A percentile compares a stretch with the other conserved stretches of the same genome.
These are phyloP conservation scores for Tenthredo livida DNA, from an alignment of 2,888 invertebrate genomes.

Conservation along the genomic window DNA sequence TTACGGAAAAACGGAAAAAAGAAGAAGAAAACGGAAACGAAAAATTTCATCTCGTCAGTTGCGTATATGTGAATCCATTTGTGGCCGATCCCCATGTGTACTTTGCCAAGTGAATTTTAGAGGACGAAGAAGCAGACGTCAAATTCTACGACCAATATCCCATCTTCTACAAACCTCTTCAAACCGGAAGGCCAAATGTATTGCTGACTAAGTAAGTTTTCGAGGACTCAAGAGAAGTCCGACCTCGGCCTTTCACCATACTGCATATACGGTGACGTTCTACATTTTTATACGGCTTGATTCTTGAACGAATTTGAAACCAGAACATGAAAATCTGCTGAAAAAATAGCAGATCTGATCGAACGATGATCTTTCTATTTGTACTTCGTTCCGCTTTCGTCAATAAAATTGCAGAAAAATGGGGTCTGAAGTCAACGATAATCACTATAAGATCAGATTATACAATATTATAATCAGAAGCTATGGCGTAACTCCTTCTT, in stretches of 20 bases:
- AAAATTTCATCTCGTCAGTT: not conserved
- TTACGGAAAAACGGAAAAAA: not conserved
- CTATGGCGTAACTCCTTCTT: not conserved
- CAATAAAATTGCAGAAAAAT: not conserved
- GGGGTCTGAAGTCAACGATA: not conserved
- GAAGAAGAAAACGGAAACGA: not conserved
- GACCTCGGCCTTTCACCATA: not conserved
- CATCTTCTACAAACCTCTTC: slow-evolving; percentile 32
- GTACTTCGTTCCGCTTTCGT: not conserved
- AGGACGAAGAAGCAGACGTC: slow-evolving; percentile 13
- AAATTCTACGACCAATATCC: slow-evolving; percentile 40
- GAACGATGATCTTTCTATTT: not conserved
- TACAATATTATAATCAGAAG: not conserved
- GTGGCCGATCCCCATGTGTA: slow-evolving; percentile 11
- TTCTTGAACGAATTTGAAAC: not conserved
- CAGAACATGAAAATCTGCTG: not conserved
- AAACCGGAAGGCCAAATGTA: slow-evolving; percentile 43
- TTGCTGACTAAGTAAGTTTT: slow-evolving; percentile 35
- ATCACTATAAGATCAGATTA: not conserved
- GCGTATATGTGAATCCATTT: slow-evolving; percentile 12
- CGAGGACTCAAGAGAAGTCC: slow-evolving; percentile 28
- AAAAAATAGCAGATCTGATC: not conserved
- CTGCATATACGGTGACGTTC: not conserved
- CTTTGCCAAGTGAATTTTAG: slow-evolving; percentile 22
- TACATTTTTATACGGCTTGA: not conserved